A percentile compares a stretch with the other conserved stretches of the same genome.
Conservation (phyloP, 2,113 vertebrate genomes). For the Leptosomus discolor region DNA sequence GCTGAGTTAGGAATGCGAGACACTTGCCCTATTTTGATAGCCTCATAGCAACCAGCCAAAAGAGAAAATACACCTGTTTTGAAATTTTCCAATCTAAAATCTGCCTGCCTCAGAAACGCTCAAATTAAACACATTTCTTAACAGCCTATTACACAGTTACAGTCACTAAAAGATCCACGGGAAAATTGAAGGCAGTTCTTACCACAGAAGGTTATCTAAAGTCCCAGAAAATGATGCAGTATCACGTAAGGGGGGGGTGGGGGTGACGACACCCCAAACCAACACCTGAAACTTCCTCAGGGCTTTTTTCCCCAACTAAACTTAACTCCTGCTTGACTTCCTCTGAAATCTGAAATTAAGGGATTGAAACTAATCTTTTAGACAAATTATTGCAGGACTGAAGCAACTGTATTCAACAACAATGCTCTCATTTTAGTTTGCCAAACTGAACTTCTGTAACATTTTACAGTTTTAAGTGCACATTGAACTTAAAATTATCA, state of each 20-base stretch:
- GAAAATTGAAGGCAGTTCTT: not conserved
- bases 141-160: not conserved
- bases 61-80: slow-evolving; percentile 15
- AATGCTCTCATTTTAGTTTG: not conserved
- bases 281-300: not conserved
- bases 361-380: not conserved
- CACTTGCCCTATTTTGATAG: not conserved
- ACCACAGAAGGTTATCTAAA: not conserved
- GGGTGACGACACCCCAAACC: accelerated
- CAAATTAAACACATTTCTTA: slow-evolving; percentile 45
- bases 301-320: not conserved
- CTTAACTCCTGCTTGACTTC: not conserved
- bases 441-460: not conserved
- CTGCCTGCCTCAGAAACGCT: not conserved
- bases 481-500: not conserved
- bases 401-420: not conserved
- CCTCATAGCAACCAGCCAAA: not conserved
- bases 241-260: too few species aligned
- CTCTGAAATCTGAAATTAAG: not conserved
- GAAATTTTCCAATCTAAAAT: not conserved
- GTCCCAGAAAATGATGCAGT: not conserved
- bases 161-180: not conserved
- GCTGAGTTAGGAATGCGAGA: not conserved
- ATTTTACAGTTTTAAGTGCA: not conserved
- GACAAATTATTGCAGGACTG: not conserved